Evolutionary conservation across 2,113 vertebrate species (phyloP).

Genomic region (Alosa alosa): DNA sequence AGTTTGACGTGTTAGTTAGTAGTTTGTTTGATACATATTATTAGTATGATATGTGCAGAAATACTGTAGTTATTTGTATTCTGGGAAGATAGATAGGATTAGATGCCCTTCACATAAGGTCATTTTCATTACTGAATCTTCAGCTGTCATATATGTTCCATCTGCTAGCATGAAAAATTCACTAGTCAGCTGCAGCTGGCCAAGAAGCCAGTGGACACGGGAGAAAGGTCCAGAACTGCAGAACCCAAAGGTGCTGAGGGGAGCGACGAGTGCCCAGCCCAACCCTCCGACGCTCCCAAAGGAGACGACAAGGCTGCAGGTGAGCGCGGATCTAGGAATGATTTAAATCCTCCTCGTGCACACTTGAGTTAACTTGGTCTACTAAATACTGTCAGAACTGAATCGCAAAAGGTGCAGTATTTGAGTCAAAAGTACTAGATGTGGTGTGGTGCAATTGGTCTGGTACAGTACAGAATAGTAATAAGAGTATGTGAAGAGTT

Average conservation of each 20-base stretch:
- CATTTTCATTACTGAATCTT: background rate
- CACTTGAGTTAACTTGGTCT: background rate
- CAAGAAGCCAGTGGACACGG: conserved; percentile 70
- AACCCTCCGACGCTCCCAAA: conserved; percentile 70
- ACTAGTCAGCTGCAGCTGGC: conserved; percentile 90
- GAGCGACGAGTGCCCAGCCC: conserved; percentile 64
- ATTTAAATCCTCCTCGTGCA: background rate
- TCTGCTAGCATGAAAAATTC: conserved; percentile 89
- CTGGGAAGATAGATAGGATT: background rate
- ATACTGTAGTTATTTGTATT: background rate
- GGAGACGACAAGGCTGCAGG: conserved; percentile 82
- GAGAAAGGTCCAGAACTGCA: conserved; percentile 58
- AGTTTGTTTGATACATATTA: background rate
- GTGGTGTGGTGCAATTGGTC: background rate
- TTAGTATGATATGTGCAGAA: background rate
- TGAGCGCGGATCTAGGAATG: conserved; percentile 53
- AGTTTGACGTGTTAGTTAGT: background rate
- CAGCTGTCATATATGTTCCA: background rate
- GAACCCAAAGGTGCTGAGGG: conserved; percentile 69
- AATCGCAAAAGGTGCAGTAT: background rate
- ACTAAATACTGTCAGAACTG: background rate
- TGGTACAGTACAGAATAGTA: background rate
- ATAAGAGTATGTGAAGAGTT: too few species aligned
- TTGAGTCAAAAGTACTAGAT: background rate
- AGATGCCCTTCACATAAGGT: background rate